Evolutionary conservation across 2,888 invertebrate genomes (phyloP), one percentile per base, ranked within the genome.

Genomic region (Gasteruption jaculator): DNA sequence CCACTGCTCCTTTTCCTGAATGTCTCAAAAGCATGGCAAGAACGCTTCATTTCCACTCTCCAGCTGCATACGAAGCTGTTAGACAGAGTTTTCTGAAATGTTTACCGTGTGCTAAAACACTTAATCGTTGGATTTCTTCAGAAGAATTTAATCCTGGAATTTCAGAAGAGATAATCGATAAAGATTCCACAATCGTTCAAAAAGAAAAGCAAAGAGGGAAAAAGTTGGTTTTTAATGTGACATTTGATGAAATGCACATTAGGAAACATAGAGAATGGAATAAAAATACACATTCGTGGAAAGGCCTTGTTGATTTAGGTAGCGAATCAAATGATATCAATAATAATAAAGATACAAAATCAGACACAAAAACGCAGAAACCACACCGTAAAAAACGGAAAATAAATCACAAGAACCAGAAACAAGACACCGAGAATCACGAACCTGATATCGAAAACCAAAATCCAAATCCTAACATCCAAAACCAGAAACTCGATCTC

Each of bases 1-100:
- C 36, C 7, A 45, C 43, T 15, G 27, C 31, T 14, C 31, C 43
- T 33, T 48, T 45, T 41, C 43, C 43, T 25, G 27, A 15, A 5
- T n/a, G 27, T 8, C 29, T 48, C 4, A 45, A 43, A 43, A 46
- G 6, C 20, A 46, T 49, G 12, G 49, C 46, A 3, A 10, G 43
- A 12, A 37, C 29, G 1, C 16, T 49, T 5, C 45, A 48, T n/a
- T 46, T 41, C 16, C 38, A 43, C 35, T 49, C 41, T 4, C 46
- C 46, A 7, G 32, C 38, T n/a, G 46, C 46, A 1, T 46, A 49
- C 18, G 39, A 43, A 15, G 7, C 29, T 4, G 33, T 46, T 8
- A 32, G 43, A 37, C 5, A 5, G 3, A 38, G 32, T 31, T 48
- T 45, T 36, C 6, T 40, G 4, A 43, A 43, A 7, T 43, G 43